Conservation (phyloP, 1,140 invertebrate species). For the Heliothis subflexa region DNA sequence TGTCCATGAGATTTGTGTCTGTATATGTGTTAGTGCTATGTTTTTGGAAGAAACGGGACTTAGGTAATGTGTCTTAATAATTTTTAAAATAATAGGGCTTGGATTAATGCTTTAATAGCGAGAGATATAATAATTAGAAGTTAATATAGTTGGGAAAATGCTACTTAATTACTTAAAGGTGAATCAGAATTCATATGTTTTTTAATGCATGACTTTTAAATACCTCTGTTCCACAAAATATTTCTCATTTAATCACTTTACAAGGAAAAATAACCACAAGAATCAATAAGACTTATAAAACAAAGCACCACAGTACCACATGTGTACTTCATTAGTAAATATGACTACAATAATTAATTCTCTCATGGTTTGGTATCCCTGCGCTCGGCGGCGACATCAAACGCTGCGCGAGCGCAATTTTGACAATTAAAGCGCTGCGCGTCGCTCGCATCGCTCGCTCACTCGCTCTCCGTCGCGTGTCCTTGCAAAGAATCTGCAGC, state of each 20-base stretch:
- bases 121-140: too few species aligned
- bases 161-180: too few species aligned
- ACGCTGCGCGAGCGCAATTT: conserved; percentile 68
- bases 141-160: too few species aligned
- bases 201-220: too few species aligned
- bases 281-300: background rate
- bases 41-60: too few species aligned
- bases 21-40: too few species aligned
- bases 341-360: conserved; percentile 19
- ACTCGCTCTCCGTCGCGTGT: conserved; percentile 58
- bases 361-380: conserved; percentile 26
- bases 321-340: conserved; percentile 31
- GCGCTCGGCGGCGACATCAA: conserved; percentile 68
- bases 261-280: too few species aligned
- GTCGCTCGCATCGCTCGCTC: conserved; percentile 71
- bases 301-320: conserved; percentile 17
- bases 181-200: too few species aligned
- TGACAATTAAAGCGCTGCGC: conserved; percentile 80
- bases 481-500: conserved; percentile 78
- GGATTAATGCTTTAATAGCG: background rate
- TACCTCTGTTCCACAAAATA: too few species aligned
- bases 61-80: too few species aligned
- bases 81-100: too few species aligned
- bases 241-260: too few species aligned
- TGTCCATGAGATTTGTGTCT: background rate